Base-by-base conservation (phyloP, 2,797 vertebrate genomes). In the Smutsia gigantea region DNA sequence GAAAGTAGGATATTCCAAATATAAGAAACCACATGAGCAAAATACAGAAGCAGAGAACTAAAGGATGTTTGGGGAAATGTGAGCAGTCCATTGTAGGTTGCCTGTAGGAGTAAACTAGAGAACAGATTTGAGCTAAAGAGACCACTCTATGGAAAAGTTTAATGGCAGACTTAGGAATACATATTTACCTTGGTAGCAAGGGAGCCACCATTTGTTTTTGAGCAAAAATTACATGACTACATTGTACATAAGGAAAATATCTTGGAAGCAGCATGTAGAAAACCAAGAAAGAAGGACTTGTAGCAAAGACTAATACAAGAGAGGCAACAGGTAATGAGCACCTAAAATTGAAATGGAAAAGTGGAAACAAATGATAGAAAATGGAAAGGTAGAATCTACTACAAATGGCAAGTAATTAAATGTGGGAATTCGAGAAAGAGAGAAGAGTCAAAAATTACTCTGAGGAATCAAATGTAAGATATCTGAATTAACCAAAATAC, bases 181-280 rank as follows among this genome's bases (percentile, higher is more conserved):
- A 3, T 49, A 82, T 46, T 88, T 92, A 85, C 59, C 72, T 42
- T 42, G 68, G 90, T 39, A 71, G 64, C 29, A 96, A 93, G n/a
- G 27, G 49, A 96, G 66, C 9, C 25, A 81, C 37, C 77, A 59
- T 57, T 46, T 92, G 27, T 51, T 91, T 93, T 42, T 79, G 17
- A 93, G 59, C 83, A 96, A 96, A 97, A 95, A 55, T 71, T 87
- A 82, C 15, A 68, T n/a, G 17, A 93, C 46, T 93, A 1, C 21
- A 69, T 12, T 72, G 6, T 27, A 97, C 49, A 31, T 21, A 5
- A 89, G 25, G 27, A 93, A 90, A 91, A 59, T 63, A 77, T 23
- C 55, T 63, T 81, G 7, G 21, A 82, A 71, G 37, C 3, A 63
- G 5, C 64, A 84, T 9, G 10, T 2, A 83, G 49, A 92, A 95